Percentiles rank a stretch among this genome's conserved stretches.
Evolutionary conservation across 2,888 invertebrate species (phyloP).

Genomic region (Eilema sororculum): DNA sequence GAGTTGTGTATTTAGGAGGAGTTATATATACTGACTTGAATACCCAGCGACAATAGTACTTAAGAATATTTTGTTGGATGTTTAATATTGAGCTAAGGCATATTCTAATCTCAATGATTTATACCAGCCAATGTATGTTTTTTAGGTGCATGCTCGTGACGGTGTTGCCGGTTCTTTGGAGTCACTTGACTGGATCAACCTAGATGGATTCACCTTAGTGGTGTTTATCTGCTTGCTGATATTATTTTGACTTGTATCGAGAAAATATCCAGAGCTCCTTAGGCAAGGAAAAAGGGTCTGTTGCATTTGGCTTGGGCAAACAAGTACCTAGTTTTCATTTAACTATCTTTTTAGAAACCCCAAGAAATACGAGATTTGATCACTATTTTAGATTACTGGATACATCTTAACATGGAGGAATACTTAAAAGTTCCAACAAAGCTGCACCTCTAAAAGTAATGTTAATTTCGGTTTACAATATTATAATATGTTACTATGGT

Average conservation of each 20-base stretch:
- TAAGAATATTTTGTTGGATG: background rate
- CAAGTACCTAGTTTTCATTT: background rate
- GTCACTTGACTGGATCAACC: background rate
- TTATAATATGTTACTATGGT: too few species aligned
- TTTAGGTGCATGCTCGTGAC: background rate
- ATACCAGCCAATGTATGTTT: background rate
- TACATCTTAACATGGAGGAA: too few species aligned
- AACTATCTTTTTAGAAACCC: background rate
- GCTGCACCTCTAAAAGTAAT: too few species aligned
- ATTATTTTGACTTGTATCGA: background rate
- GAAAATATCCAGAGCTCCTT: background rate
- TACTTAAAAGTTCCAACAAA: too few species aligned
- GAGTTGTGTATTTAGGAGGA: constrained; percentile 21
- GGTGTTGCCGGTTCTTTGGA: background rate
- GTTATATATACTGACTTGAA: constrained; percentile 11
- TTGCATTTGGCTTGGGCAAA: background rate
- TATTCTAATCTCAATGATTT: background rate
- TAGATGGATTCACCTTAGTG: too few species aligned
- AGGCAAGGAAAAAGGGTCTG: background rate
- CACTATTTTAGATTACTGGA: too few species aligned
- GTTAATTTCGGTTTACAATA: too few species aligned
- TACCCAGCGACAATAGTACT: constrained; percentile 10
- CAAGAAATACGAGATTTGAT: background rate
- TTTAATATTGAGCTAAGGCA: background rate
- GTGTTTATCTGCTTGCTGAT: background rate